Evolutionary conservation across 2,113 vertebrate genomes (phyloP), one percentile per base, ranked within the genome.

Genomic region (Lampris megalopsis): DNA sequence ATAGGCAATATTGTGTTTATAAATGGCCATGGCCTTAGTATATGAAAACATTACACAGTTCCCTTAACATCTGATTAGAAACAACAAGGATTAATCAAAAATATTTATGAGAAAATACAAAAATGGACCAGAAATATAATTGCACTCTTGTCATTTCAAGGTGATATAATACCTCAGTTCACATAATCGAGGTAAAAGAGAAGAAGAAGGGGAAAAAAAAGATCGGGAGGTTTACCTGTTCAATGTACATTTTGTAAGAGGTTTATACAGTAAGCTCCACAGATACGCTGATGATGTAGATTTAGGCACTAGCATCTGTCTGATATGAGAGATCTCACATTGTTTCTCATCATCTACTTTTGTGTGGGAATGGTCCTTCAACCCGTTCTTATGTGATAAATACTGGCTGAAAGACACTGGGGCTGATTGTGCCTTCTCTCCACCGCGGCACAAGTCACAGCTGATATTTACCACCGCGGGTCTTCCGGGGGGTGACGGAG

Each of bases 381-480:
- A 59, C 50, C 64, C 65, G 68, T 61, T 67, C 71, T 57, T 10
- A 11, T 9, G 54, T 48, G 61, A 3, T 36, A 73, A 71, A 81
- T 67, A 87, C 79, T 67, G 77, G 83, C 85, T 84, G 81, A 82
- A 79, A 73, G 57, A 49, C 24, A 74, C 59, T 6, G 1, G 54
- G 8, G 79, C 75, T 72, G 91, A 85, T 81, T 73, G 77, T 75
- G 82, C 80, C 70, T 11, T 57, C n/a, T 36, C 49, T 50, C 36
- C 57, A 67, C 66, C 42, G 68, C 50, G 9, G 64, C 83, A 77
- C 83, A 82, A 68, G 86, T 71, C 71, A 77, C 76, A 85, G 77
- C 85, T 89, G 82, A 93, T 93, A 91, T 94, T 92, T 93, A 92
- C 83, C 84, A 79, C 85, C 52, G 6, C 42, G 40, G 75, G 70